These are phyloP conservation scores for Girardia tigrina DNA, from an alignment of 2,888 invertebrate species.

Conservation along the genomic window DNA sequence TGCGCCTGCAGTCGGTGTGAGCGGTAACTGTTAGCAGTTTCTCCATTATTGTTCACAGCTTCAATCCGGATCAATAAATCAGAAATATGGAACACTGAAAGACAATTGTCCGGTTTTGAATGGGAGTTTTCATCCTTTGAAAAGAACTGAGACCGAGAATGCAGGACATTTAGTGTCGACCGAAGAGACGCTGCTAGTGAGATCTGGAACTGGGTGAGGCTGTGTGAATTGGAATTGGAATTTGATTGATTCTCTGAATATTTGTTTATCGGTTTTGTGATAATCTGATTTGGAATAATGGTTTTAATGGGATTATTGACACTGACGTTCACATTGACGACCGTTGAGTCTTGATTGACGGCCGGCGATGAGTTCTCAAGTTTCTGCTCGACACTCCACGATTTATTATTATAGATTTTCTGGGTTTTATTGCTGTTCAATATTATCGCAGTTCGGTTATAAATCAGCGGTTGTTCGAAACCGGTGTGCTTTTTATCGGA, in stretches of 20 bases:
- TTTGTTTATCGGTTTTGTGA: not conserved
- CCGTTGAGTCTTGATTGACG: not conserved
- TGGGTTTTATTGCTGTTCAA: not conserved
- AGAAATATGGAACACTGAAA: conserved; percentile 14
- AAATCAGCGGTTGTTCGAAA: not conserved
- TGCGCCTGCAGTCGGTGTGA: conserved; percentile 4
- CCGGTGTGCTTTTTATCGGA: not conserved
- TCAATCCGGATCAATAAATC: not conserved
- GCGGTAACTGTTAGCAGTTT: conserved; percentile 9
- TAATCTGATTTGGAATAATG: not conserved
- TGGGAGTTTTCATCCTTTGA: not conserved
- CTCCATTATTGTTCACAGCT: conserved; percentile 8
- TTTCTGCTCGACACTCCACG: conserved; percentile 4
- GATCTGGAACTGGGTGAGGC: not conserved
- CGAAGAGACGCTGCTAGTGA: not conserved
- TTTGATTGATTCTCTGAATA: not conserved
- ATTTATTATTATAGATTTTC: not conserved
- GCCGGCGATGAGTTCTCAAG: not conserved
- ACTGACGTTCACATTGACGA: not conserved
- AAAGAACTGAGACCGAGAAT: not conserved
- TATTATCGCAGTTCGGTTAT: not conserved
- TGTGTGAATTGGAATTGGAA: not conserved
- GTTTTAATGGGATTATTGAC: no score
- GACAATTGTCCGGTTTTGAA: conserved; percentile 13
- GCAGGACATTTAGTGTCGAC: not conserved